A percentile compares a stretch with the other conserved stretches of the same genome.
These are phyloP conservation scores for Euphonia xanthogaster DNA, from an alignment of 2,797 vertebrate genomes.

Conservation along the genomic window DNA sequence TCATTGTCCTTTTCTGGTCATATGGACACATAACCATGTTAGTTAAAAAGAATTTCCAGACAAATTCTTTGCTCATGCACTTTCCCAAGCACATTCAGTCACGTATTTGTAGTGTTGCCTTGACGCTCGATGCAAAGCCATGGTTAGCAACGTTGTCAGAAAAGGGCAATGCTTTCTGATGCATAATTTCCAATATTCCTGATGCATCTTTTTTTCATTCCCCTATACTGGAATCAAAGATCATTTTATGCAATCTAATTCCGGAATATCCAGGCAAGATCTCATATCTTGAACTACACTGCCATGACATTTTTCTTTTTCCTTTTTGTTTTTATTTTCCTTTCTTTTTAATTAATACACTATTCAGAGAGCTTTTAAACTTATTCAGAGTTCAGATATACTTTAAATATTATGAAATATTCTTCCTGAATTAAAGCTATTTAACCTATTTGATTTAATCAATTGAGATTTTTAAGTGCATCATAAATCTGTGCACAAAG, in stretches of 20 bases:
- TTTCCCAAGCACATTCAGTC: neutral
- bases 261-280: neutral
- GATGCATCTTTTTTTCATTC: neutral
- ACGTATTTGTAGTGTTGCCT: neutral
- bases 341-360: neutral
- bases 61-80: neutral
- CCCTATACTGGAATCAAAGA: neutral
- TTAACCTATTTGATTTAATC: neutral
- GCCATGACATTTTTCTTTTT: neutral
- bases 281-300: neutral
- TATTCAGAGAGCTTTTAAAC: neutral
- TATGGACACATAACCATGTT: neutral
- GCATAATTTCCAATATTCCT: neutral
- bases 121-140: neutral
- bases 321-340: neutral
- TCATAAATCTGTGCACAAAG: neutral
- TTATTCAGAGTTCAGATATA: neutral
- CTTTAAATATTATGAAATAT: neutral
- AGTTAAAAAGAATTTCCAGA: neutral
- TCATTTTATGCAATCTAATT: neutral
- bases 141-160: neutral
- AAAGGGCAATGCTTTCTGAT: neutral
- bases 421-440: neutral
- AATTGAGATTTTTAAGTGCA: slow-evolving; percentile 1
- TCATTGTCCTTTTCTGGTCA: neutral